Percentiles rank a stretch among this genome's conserved stretches.
These are phyloP conservation scores for Parapristionchus giblindavisi DNA, from an alignment of 2,888 invertebrate species.

Conservation along the genomic window DNA sequence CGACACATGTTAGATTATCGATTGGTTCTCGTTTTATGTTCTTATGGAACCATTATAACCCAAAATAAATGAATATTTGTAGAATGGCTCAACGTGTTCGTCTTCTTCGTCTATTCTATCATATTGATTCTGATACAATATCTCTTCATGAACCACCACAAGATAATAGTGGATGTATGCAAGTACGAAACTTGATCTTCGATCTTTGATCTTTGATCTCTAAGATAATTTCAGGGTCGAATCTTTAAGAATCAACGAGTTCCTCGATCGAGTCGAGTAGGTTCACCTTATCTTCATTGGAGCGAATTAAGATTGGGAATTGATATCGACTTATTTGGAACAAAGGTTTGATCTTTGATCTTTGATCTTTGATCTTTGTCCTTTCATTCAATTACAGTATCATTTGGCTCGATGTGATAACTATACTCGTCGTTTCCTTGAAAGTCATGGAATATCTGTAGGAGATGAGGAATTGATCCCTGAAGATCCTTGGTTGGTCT, in stretches of 20 bases:
- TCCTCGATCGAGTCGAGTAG: conserved; percentile 15
- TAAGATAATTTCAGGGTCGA: conserved; percentile 12
- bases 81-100: conserved; percentile 34
- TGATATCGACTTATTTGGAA: conserved; percentile 52
- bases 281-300: conserved; percentile 46
- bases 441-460: conserved; percentile 18
- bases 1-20: too few relatives aligned
- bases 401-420: conserved; percentile 23
- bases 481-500: conserved; percentile 34
- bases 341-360: conserved; percentile 24
- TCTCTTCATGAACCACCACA: conserved; percentile 36
- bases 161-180: conserved; percentile 38
- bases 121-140: conserved; percentile 18
- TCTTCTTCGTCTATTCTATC: conserved; percentile 33
- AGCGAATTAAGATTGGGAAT: conserved; percentile 51
- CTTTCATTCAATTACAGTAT: background rate
- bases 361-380: background rate
- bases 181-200: background rate
- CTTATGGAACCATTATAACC: too few relatives aligned
- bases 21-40: too few relatives aligned
- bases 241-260: conserved; percentile 24
- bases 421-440: conserved; percentile 29
- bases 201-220: background rate
- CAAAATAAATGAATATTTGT: background rate
- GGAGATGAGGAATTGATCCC: conserved; percentile 28